These are phyloP conservation scores for Cantharis rustica DNA, from an alignment of 2,888 invertebrate species.

Conservation along the genomic window DNA sequence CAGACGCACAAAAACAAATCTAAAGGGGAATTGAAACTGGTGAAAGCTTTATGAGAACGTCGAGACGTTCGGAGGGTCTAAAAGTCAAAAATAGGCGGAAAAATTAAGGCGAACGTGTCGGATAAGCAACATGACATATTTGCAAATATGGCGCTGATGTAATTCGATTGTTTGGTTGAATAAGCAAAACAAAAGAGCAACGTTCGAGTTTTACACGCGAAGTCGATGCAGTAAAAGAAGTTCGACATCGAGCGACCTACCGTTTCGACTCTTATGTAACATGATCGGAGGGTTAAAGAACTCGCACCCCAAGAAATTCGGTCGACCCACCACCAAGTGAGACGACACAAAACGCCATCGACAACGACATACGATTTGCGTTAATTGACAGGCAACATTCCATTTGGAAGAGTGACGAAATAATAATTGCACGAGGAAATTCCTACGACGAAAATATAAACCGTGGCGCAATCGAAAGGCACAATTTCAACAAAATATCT, in stretches of 20 bases:
- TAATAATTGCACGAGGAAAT: background rate
- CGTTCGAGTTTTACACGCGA: background rate
- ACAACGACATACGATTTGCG: background rate
- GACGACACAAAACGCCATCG: background rate
- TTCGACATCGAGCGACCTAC: background rate
- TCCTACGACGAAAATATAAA: background rate
- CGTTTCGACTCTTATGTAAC: background rate
- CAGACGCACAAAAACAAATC: background rate
- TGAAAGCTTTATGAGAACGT: background rate
- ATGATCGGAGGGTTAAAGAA: slow-evolving; percentile 16
- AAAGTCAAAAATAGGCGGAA: background rate
- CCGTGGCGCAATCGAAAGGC: background rate
- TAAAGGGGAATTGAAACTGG: background rate
- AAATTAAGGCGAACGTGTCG: no score
- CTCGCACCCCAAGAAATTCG: slow-evolving; percentile 13
- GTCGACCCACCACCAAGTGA: background rate
- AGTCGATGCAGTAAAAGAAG: background rate
- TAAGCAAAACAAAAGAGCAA: background rate
- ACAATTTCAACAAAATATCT: background rate
- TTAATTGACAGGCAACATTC: background rate
- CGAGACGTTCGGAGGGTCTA: no score
- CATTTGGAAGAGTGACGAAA: background rate
- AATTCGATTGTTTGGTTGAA: background rate
- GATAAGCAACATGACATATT: no score
- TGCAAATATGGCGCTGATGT: background rate